phyloP scores from a whole-genome alignment of 92 coral and sea anemone species.

The Porites cylindrica region DNA sequence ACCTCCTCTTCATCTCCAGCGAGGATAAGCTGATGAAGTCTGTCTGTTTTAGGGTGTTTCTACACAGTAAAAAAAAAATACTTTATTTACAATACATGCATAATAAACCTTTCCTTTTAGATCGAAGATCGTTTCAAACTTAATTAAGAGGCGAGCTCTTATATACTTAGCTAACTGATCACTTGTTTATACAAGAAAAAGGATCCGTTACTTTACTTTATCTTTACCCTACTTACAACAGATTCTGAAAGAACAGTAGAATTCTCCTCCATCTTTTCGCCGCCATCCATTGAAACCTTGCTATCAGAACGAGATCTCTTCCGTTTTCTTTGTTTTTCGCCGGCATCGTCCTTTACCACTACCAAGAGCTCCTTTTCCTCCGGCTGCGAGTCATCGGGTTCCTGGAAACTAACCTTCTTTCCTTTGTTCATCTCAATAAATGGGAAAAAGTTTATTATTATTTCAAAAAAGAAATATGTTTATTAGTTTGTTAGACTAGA shows the following conservation, averaged over 20 bases:
- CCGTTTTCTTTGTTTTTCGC: background rate
- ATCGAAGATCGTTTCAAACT: too few relatives aligned
- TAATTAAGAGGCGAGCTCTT: too few relatives aligned
- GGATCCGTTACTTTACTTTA: background rate
- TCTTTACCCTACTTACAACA: background rate
- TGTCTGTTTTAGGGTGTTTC: background rate
- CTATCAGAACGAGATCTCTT: conserved; percentile 27
- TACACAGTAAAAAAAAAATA: background rate
- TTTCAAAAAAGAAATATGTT: background rate
- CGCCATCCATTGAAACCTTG: conserved; percentile 25
- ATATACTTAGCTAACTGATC: too few relatives aligned
- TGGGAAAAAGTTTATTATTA: background rate
- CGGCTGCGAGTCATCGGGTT: too few relatives aligned
- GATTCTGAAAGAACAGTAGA: background rate
- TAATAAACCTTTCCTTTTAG: too few relatives aligned
- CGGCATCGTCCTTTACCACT: background rate
- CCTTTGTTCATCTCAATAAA: background rate
- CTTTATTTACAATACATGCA: too few relatives aligned
- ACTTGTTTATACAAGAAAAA: background rate
- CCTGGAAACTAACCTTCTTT: conserved; percentile 11
- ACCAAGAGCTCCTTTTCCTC: background rate
- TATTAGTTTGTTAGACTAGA: too few relatives aligned
- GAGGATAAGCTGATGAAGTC: conserved; percentile 37
- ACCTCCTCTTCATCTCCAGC: conserved; percentile 39
- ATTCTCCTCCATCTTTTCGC: background rate